These are phyloP conservation scores for Eupithecia inturbata DNA, from an alignment of 2,888 invertebrate genomes.

Conservation along the genomic window DNA sequence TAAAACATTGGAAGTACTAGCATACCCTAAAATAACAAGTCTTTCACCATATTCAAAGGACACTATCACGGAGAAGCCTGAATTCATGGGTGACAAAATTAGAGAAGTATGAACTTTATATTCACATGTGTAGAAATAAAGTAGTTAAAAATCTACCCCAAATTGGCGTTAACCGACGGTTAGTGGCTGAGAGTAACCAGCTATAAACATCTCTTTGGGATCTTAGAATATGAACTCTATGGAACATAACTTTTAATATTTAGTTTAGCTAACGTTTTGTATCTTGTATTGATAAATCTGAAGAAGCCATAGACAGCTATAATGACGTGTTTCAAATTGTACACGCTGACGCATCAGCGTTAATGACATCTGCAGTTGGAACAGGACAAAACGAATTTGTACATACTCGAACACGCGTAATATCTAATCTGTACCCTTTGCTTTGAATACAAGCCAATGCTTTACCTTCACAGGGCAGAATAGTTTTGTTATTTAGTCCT, in stretches of 20 bases:
- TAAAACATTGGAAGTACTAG: slow-evolving; percentile 1
- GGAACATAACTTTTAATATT: background rate
- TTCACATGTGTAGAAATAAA: background rate
- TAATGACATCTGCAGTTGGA: background rate
- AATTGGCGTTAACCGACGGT: background rate
- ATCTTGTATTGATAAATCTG: background rate
- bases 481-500: background rate
- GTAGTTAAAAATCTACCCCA: background rate
- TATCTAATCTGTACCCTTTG: background rate
- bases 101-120: background rate
- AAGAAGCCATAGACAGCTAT: background rate
- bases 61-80: background rate
- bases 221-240: background rate
- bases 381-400: background rate
- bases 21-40: background rate
- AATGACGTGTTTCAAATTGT: background rate
- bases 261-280: background rate
- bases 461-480: background rate
- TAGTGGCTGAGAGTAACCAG: background rate
- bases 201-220: background rate
- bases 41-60: slow-evolving; percentile 9
- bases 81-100: background rate
- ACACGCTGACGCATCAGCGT: background rate
- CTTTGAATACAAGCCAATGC: background rate
- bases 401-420: background rate